A percentile compares a stretch with the other conserved stretches of the same genome.
Evolutionary conservation across 2,888 invertebrate species (phyloP).

Genomic region (Zelleria hepariella): DNA sequence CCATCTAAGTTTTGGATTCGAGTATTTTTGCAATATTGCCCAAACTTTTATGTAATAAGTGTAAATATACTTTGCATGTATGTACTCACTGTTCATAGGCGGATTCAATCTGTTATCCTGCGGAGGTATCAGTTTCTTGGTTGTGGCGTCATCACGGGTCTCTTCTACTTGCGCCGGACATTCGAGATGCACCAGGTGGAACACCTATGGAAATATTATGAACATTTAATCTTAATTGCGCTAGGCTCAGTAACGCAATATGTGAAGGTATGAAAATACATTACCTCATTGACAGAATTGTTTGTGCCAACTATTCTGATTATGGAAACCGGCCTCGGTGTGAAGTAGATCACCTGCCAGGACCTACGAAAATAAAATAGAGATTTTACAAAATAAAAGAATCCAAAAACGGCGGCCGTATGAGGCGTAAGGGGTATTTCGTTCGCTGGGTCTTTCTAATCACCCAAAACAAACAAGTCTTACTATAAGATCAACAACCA

Average conservation of each 20-base stretch:
- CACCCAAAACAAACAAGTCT: too few species aligned
- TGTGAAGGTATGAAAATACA: not conserved
- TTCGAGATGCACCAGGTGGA: slow-evolving; percentile 98
- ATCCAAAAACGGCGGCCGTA: not conserved
- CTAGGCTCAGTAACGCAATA: not conserved
- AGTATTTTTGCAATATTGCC: too few species aligned
- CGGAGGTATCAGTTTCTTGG: slow-evolving; percentile 40
- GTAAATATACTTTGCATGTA: too few species aligned
- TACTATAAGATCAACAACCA: too few species aligned
- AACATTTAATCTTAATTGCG: not conserved
- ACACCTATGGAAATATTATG: slow-evolving; percentile 78
- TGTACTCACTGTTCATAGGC: not conserved
- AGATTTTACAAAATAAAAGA: not conserved
- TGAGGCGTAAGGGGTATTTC: too few species aligned
- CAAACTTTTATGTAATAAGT: too few species aligned
- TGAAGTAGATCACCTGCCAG: slow-evolving; percentile 94
- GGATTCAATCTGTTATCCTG: slow-evolving; percentile 17
- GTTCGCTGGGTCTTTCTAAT: too few species aligned
- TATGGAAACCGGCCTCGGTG: slow-evolving; percentile 89
- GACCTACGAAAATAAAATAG: slow-evolving; percentile 66
- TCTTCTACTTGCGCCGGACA: slow-evolving; percentile 84
- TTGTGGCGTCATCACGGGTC: slow-evolving; percentile 39
- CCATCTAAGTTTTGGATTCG: too few species aligned
- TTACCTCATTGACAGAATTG: slow-evolving; percentile 97
- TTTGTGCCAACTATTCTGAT: slow-evolving; percentile 96